phyloP scores from a whole-genome alignment of 2,888 invertebrate genomes.

The Antheraea assamensis region DNA sequence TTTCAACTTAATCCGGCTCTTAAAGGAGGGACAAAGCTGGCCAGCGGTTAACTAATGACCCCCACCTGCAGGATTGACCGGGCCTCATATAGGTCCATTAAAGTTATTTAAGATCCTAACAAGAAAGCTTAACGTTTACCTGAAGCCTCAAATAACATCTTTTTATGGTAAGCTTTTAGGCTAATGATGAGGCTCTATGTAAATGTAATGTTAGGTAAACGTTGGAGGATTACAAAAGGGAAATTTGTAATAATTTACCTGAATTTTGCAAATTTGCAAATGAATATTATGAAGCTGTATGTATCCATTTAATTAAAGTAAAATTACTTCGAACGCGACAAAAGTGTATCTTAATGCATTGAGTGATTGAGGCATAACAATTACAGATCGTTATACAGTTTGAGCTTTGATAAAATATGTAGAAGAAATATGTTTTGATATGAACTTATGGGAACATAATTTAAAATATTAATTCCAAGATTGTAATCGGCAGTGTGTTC shows the following conservation, averaged over 20 bases:
- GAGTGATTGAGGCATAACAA: no score
- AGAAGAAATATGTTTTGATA: no score
- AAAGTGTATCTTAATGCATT: no score
- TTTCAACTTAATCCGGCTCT: constrained; percentile 38
- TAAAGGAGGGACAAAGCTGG: constrained; percentile 33
- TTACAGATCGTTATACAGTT: no score
- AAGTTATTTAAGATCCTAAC: constrained; percentile 13
- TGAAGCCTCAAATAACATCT: constrained; percentile 4
- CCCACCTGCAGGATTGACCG: constrained; percentile 28
- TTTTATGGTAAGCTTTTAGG: not conserved
- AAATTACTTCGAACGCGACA: no score
- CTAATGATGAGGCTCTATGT: not conserved
- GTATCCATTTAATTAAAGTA: not conserved
- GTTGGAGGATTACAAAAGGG: not conserved
- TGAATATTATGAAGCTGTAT: not conserved
- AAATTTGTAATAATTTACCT: not conserved
- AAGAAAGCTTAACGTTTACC: constrained; percentile 7
- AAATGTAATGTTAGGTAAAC: constrained; percentile 4
- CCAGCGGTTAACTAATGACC: constrained; percentile 26
- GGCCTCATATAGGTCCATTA: not conserved
- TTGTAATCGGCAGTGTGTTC: no score
- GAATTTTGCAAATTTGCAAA: not conserved
- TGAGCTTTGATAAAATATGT: no score
- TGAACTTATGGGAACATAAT: no score
- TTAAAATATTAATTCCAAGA: no score